A percentile compares a stretch with the other conserved stretches of the same genome.
phyloP scores from a whole-genome alignment of 1,140 invertebrate genomes.

The Diploscapter pachys region DNA sequence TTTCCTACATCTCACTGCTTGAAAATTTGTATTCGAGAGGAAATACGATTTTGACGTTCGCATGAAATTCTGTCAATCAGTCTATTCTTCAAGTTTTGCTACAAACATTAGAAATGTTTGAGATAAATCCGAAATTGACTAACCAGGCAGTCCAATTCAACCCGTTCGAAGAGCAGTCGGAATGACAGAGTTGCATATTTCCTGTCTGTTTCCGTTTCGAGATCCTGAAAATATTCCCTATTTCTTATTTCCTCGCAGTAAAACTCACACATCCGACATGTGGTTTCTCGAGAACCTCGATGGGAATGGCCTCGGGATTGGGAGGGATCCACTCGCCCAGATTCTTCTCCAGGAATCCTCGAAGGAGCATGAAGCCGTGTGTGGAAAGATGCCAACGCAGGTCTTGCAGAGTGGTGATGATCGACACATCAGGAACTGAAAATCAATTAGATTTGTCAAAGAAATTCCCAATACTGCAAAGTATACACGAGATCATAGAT shows the following conservation, averaged over 20 bases:
- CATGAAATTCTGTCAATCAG: neutral
- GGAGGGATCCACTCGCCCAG: slow-evolving; percentile 83
- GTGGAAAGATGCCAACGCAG: slow-evolving; percentile 73
- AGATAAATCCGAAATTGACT: neutral
- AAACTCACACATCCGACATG: slow-evolving; percentile 13
- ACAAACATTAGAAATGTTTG: too few species aligned
- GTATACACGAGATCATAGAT: neutral
- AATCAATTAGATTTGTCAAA: slow-evolving; percentile 17
- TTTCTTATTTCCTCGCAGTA: neutral
- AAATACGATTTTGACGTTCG: slow-evolving; percentile 67
- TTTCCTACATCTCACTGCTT: neutral
- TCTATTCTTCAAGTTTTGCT: neutral
- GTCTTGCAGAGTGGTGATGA: slow-evolving; percentile 79
- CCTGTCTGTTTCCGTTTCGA: slow-evolving; percentile 17
- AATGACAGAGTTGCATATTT: slow-evolving; percentile 49
- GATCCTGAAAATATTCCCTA: slow-evolving; percentile 5
- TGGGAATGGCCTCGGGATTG: slow-evolving; percentile 53
- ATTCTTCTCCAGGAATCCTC: slow-evolving; percentile 83
- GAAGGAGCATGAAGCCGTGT: slow-evolving; percentile 80
- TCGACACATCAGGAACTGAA: slow-evolving; percentile 77
- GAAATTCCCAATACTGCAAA: slow-evolving; percentile 5
- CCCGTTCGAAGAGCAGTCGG: slow-evolving; percentile 44
- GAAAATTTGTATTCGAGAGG: slow-evolving; percentile 59
- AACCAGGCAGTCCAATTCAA: slow-evolving; percentile 69
- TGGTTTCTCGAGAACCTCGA: slow-evolving; percentile 42